These are phyloP conservation scores for Acrobasis repandana DNA, from an alignment of 2,888 invertebrate genomes.

Conservation along the genomic window DNA sequence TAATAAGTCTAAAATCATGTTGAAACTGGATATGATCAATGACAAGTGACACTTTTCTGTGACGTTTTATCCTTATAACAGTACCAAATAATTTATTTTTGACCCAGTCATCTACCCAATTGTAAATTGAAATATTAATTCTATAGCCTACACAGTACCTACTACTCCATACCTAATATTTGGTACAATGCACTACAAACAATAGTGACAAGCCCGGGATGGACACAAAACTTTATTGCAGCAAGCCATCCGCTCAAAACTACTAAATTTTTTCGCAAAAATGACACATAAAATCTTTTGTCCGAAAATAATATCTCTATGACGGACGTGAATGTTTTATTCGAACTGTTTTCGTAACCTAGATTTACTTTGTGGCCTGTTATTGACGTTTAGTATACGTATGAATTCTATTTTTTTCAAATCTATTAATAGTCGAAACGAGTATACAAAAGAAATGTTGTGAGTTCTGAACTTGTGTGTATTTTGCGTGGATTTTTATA, in stretches of 20 bases:
- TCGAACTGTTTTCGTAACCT: neutral
- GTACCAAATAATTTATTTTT: no score
- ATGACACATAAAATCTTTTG: slow-evolving; percentile 8
- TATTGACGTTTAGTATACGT: neutral
- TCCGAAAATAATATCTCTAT: slow-evolving; percentile 5
- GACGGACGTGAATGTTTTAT: neutral
- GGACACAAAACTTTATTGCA: slow-evolving; percentile 16
- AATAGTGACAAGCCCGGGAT: slow-evolving; percentile 2
- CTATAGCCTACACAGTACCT: neutral
- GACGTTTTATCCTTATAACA: no score
- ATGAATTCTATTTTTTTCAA: neutral
- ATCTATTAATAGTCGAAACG: no score
- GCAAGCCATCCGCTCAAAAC: slow-evolving; percentile 2
- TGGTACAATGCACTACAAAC: slow-evolving; percentile 12
- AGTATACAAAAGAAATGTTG: neutral
- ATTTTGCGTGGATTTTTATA: no score
- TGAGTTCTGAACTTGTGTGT: no score
- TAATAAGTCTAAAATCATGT: no score
- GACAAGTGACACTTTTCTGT: no score
- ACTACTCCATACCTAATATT: neutral
- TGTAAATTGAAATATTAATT: slow-evolving; percentile 10
- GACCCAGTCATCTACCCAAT: no score
- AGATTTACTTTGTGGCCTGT: neutral
- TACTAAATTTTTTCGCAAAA: slow-evolving; percentile 15
- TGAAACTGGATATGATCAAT: no score